Evolutionary conservation across 2,888 invertebrate species (phyloP).

Genomic region (Zonitis immaculata): DNA sequence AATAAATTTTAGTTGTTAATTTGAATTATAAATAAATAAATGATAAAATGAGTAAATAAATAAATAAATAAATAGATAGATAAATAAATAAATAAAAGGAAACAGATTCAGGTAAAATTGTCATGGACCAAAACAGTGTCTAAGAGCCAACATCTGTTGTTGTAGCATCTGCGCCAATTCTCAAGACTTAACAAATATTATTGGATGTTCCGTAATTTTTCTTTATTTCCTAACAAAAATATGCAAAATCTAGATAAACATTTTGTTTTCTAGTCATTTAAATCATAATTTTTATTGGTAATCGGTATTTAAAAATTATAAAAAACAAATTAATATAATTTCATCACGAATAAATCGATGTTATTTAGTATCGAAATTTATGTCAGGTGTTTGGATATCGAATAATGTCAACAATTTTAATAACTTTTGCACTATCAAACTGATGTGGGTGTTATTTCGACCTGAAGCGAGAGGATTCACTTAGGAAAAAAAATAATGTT

Average conservation of each 20-base stretch:
- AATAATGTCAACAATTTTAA: neutral
- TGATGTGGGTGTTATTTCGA: constrained; percentile 10
- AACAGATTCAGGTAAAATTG: constrained; percentile 15
- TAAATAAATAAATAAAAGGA: neutral
- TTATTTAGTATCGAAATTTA: neutral
- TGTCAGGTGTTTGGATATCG: neutral
- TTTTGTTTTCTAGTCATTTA: no score
- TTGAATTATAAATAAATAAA: no score
- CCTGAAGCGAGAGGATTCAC: constrained; percentile 11
- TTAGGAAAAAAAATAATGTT: no score
- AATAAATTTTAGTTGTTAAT: neutral
- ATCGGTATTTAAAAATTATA: no score
- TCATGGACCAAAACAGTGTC: constrained; percentile 19
- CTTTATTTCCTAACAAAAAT: neutral
- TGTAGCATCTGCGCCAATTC: constrained; percentile 24
- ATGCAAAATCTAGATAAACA: neutral
- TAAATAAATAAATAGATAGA: neutral
- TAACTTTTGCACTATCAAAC: constrained; percentile 1
- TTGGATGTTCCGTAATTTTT: constrained; percentile 5
- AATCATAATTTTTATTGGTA: no score
- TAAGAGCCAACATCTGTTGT: constrained; percentile 27
- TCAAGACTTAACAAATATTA: constrained; percentile 13
- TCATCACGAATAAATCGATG: neutral
- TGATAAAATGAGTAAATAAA: no score
- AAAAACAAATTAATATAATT: neutral